Evolutionary conservation across 2,797 vertebrate genomes (phyloP).

Genomic region (Onychomys leucogaster): DNA sequence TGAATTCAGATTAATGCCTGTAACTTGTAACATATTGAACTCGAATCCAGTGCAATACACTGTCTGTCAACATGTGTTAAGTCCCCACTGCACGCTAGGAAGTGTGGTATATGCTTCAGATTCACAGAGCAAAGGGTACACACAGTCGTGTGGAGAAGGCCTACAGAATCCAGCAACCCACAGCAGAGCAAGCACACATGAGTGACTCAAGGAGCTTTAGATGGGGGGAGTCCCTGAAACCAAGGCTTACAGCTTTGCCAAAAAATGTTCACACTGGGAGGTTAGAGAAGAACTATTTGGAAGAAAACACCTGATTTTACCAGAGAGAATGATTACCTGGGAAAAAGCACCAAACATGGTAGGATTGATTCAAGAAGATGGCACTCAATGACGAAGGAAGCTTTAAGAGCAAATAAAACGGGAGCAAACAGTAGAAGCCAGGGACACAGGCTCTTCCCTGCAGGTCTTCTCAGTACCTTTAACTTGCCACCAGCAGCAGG

Average conservation of each 20-base stretch:
- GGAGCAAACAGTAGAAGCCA: background rate
- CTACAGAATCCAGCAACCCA: no score
- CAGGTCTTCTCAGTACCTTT: background rate
- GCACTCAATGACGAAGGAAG: background rate
- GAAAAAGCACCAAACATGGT: background rate
- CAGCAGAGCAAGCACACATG: background rate
- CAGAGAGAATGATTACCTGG: background rate
- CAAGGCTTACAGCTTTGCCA: background rate
- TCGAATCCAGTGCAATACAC: background rate
- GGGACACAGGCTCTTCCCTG: background rate
- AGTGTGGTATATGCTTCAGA: background rate
- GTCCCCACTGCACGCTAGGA: background rate
- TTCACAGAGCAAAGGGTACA: background rate
- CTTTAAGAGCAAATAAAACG: background rate
- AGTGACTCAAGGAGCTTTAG: rapidly evolving
- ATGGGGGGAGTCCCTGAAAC: background rate
- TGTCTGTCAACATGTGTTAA: background rate
- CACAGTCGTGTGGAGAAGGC: rapidly evolving
- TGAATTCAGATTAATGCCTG: background rate
- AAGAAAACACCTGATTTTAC: background rate
- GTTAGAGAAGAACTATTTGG: background rate
- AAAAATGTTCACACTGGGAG: background rate
- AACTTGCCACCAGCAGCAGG: background rate
- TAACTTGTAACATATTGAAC: background rate
- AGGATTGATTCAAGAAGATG: background rate